These are phyloP conservation scores for Plagiodera versicolora DNA, from an alignment of 2,888 invertebrate species.

Conservation along the genomic window DNA sequence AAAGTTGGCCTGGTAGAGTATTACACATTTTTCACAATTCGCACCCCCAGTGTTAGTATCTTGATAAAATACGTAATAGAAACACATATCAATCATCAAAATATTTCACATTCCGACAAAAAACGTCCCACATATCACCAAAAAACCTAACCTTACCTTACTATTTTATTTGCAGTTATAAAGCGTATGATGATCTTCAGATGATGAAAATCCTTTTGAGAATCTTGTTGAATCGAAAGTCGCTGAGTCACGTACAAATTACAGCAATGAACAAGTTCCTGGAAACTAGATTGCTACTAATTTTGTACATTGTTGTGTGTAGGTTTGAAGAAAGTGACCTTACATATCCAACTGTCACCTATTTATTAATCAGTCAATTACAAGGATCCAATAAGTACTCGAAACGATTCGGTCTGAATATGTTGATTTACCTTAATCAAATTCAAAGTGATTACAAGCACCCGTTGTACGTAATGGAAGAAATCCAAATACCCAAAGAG, in stretches of 20 bases:
- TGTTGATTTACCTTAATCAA: slow-evolving; percentile 42
- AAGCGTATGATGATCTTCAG: slow-evolving; percentile 31
- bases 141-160: no score
- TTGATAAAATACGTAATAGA: no score
- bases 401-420: slow-evolving; percentile 39
- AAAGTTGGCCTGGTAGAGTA: no score
- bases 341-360: slow-evolving; percentile 38
- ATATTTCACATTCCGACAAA: no score
- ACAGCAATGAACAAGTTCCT: slow-evolving; percentile 31
- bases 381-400: slow-evolving; percentile 34
- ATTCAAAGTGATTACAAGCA: slow-evolving; percentile 31
- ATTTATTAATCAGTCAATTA: slow-evolving; percentile 38
- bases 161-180: slow-evolving; percentile 24
- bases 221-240: slow-evolving; percentile 29
- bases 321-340: slow-evolving; percentile 40
- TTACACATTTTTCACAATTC: no score
- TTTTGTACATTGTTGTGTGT: slow-evolving; percentile 39
- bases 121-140: no score
- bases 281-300: slow-evolving; percentile 34
- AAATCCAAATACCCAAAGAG: slow-evolving; percentile 37
- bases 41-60: no score
- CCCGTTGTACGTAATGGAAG: slow-evolving; percentile 37
- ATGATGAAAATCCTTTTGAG: slow-evolving; percentile 35
- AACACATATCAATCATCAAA: no score
- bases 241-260: slow-evolving; percentile 21